Base-by-base conservation (phyloP, 2,888 invertebrate genomes). In the Pachymerium ferrugineum region DNA sequence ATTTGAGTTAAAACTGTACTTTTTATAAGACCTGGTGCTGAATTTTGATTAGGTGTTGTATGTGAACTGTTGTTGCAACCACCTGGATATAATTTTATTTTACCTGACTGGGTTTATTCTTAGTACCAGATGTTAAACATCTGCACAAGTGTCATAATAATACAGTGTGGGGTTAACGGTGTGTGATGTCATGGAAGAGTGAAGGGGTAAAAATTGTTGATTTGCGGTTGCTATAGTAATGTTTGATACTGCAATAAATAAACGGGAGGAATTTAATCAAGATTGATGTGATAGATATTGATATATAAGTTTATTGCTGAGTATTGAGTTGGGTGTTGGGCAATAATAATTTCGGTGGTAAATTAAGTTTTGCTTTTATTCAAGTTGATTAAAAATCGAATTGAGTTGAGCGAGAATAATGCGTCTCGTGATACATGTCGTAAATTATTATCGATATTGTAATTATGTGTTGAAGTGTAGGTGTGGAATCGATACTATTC, bases 1-100 rank as follows among this genome's bases (percentile, higher is more conserved):
- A 54, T 54, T 54, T 54, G 47, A 54, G 47, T 54, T 54, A 54
- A 54, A 54, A 54, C 47, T 54, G 47, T 54, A 54, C 47, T 54
- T 54, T 1, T 54, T 19, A 54, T 16, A 10, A 54, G 47, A 10
- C 19, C 47, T 54, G 47, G 47, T 54, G 47, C 47, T 54, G 47
- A 54, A 54, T 54, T 54, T 54, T 54, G 19, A 54, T 54, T 12
- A 54, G 19, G 47, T 54, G 47, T 16, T 54, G 47, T 19, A 54
- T 54, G 47, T 19, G 47, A n/a, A n/a, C n/a, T n/a, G n/a, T n/a
- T 54, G 16, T n/a, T 54, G 22, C 47, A 54, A 54, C n/a, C 47
- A 54, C 47, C 47, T 54, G 47, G 47, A 1, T 54, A 22, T 54
- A 19, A 4, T 22, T 54, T 54, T 54, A 22, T 47, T 5, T 14